Conservation (phyloP, 2,888 invertebrate species). For the Lymantria dispar region DNA sequence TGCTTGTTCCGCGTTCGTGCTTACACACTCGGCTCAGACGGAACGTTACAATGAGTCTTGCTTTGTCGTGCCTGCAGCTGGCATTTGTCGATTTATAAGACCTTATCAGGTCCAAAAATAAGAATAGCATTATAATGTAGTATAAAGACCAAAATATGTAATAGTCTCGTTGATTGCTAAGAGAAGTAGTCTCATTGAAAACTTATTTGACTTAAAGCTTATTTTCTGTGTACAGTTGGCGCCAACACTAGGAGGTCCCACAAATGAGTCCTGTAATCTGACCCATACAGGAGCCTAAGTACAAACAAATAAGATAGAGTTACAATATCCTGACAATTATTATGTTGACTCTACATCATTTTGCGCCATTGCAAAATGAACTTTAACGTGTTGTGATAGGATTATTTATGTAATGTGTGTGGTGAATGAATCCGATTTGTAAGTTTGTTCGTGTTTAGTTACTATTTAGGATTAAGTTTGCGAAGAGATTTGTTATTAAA, state of each 20-base stretch:
- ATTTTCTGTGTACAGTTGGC: not conserved
- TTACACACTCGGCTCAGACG: too few species aligned
- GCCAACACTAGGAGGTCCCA: not conserved
- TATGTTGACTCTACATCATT: slow-evolving; percentile 25
- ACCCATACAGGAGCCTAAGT: slow-evolving; percentile 41
- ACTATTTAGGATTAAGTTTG: slow-evolving; percentile 22
- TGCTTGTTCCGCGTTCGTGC: too few species aligned
- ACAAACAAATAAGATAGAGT: slow-evolving; percentile 56
- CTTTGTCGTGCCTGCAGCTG: too few species aligned
- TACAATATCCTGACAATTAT: slow-evolving; percentile 71
- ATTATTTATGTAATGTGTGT: slow-evolving; percentile 3
- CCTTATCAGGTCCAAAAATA: too few species aligned
- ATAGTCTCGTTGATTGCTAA: too few species aligned
- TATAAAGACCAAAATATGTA: too few species aligned
- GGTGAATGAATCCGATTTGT: slow-evolving; percentile 31
- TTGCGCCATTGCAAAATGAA: slow-evolving; percentile 1
- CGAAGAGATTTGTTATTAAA: slow-evolving; percentile 18
- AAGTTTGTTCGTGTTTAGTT: slow-evolving; percentile 38
- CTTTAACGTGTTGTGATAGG: slow-evolving; percentile 2
- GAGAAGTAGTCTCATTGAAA: too few species aligned
- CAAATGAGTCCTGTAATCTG: slow-evolving; percentile 18
- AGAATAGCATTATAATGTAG: too few species aligned
- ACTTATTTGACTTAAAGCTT: not conserved
- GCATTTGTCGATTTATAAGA: too few species aligned
- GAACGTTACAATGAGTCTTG: too few species aligned